Percentiles rank a stretch among this genome's conserved stretches.
phyloP scores from a whole-genome alignment of 2,888 invertebrate genomes.

The Acleris literana region DNA sequence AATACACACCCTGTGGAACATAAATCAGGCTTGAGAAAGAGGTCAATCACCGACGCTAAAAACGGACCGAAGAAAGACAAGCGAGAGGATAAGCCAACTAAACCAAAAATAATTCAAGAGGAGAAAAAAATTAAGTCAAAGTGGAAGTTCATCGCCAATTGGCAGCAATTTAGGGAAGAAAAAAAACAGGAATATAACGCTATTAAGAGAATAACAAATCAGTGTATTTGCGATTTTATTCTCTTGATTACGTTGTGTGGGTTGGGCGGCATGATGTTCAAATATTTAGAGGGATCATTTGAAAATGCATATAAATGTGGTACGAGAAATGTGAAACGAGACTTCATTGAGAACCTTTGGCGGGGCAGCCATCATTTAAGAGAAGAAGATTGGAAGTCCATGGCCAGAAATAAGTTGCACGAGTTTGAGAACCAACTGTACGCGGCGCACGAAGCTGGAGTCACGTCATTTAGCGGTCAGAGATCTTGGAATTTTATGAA shows the following conservation, averaged over 20 bases:
- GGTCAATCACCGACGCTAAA: conserved; percentile 55
- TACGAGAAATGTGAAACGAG: conserved; percentile 92
- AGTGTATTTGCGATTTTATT: conserved; percentile 87
- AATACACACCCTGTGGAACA: conserved; percentile 47
- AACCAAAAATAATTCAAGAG: conserved; percentile 50
- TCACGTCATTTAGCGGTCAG: conserved; percentile 92
- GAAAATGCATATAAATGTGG: conserved; percentile 95
- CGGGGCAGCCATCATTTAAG: conserved; percentile 90
- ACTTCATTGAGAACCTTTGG: conserved; percentile 93
- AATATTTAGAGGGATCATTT: conserved; percentile 92
- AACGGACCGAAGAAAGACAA: conserved; percentile 48
- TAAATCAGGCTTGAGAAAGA: conserved; percentile 62
- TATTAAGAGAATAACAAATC: conserved; percentile 84
- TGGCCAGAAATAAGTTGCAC: conserved; percentile 90
- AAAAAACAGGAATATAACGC: conserved; percentile 81
- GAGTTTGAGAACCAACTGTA: conserved; percentile 94
- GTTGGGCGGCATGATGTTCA: conserved; percentile 91
- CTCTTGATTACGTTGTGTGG: conserved; percentile 89
- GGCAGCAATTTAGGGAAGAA: conserved; percentile 83
- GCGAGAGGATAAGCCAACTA: conserved; percentile 51
- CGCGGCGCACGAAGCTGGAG: conserved; percentile 91
- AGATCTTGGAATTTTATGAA: conserved; percentile 95
- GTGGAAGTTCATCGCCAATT: conserved; percentile 76
- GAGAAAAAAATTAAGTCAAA: conserved; percentile 60
- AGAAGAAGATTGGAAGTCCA: conserved; percentile 95